These are phyloP conservation scores for Seriola quinqueradiata DNA, from an alignment of 2,113 vertebrate species.

Conservation along the genomic window DNA sequence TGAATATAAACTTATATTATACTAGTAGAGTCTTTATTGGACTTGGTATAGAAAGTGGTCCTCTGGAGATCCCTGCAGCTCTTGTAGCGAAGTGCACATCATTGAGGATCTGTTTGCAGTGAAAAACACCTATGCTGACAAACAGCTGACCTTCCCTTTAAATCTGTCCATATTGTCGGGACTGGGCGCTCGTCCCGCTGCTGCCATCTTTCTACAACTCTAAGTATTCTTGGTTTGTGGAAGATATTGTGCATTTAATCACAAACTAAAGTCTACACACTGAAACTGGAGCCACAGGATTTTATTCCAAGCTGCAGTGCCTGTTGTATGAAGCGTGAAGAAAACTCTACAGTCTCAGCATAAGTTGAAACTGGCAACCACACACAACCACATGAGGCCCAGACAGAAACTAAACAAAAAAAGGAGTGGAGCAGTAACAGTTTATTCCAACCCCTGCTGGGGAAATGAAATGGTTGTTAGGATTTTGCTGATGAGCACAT, in stretches of 20 bases:
- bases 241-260: background rate
- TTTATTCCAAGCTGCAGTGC: background rate
- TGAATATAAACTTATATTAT: too few species aligned
- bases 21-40: too few species aligned
- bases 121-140: background rate
- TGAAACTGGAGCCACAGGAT: background rate
- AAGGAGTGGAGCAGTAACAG: background rate
- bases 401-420: background rate
- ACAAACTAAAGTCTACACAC: background rate
- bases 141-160: background rate
- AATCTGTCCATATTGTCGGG: background rate
- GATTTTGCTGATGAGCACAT: conserved; percentile 10
- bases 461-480: background rate
- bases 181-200: background rate
- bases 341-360: background rate
- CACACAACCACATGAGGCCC: background rate
- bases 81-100: too few species aligned
- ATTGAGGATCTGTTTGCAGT: too few species aligned
- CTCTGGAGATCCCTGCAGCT: too few species aligned
- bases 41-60: too few species aligned
- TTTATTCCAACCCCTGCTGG: background rate
- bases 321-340: too few species aligned
- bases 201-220: background rate
- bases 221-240: background rate
- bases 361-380: background rate